Evolutionary conservation across 2,113 vertebrate species (phyloP), one percentile per base, ranked within the genome.

Genomic region (Nycticorax nycticorax): DNA sequence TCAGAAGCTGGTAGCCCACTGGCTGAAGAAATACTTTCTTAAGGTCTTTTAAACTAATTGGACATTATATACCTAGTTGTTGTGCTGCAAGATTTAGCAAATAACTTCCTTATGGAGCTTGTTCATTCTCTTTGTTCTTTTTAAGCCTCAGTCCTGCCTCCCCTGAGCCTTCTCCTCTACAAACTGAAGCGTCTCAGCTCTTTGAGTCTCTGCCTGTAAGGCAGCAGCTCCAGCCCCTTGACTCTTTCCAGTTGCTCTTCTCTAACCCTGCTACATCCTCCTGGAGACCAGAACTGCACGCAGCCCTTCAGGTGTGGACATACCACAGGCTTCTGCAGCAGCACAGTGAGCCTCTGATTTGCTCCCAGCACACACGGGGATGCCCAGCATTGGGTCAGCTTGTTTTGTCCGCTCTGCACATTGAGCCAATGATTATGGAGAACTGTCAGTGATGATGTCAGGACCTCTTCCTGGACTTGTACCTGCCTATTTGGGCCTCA

Each of bases 311-410:
- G 47, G 20, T 56, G 19, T 12, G 26, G n/a, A 16, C 3, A 3
- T 26, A 71, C 24, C 37, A 21, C 41, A 20, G 68, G 39, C 22
- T 89, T 30, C 50, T 71, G 41, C 1, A 55, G 32, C 41, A 89
- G 47, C 82, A 24, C 52, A 89, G 27, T 3, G 1, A 80, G 2
- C 6, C 19, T 79, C 35, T 39, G 21, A 7, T 73, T 53, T 83
- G 17, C 9, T 77, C 24, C 5, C 53, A 69, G 78, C 16, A 26
- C 19, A 35, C 0, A 0, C 32, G 14, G 33, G 14, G 11, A 28
- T 62, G 68, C 11, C 24, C 60, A 81, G 22, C 4, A 10, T 21
- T 57, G 32, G 10, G 5, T 19, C 0, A 0, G 8, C 28, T 79
- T 6, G n/a, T 85, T 84, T 62, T 84, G 22, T 30, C 12, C 18